Conservation (phyloP, 2,797 vertebrate species). For the Acridotheres tristis region DNA sequence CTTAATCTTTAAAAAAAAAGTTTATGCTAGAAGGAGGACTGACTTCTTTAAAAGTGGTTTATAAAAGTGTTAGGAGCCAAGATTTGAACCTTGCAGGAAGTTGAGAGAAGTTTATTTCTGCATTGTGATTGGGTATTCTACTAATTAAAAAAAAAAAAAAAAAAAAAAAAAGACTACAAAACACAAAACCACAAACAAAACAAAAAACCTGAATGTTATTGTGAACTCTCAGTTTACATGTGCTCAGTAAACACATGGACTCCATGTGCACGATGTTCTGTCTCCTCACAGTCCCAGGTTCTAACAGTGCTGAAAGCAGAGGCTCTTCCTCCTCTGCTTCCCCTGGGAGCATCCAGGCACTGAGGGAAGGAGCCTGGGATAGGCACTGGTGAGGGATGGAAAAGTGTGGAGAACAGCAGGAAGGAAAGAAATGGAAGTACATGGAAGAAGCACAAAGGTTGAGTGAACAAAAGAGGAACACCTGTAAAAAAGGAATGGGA, state of each 20-base stretch:
- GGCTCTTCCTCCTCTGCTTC: not conserved
- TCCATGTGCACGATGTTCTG: not conserved
- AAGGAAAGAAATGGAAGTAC: not conserved
- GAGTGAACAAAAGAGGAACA: not conserved
- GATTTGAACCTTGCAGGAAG: not conserved
- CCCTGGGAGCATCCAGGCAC: not conserved
- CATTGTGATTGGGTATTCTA: not conserved
- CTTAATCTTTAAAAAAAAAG: not conserved
- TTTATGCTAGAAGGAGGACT: not conserved
- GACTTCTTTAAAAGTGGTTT: not conserved
- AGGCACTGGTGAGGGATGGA: not conserved
- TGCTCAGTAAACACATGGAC: not conserved
- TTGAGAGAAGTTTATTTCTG: not conserved
- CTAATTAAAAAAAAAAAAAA: not conserved
- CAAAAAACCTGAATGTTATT: fast-evolving
- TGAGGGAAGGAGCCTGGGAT: not conserved
- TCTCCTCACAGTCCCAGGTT: not conserved
- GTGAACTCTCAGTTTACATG: fast-evolving
- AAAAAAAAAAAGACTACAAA: no score
- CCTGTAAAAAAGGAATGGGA: not conserved
- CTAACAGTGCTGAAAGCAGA: not conserved
- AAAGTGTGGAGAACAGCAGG: not conserved
- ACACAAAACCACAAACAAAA: not conserved
- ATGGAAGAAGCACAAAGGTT: not conserved
- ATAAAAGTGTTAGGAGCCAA: not conserved